Evolutionary conservation across 2,888 invertebrate genomes (phyloP), one percentile per base, ranked within the genome.

Genomic region (Folsomia candida): DNA sequence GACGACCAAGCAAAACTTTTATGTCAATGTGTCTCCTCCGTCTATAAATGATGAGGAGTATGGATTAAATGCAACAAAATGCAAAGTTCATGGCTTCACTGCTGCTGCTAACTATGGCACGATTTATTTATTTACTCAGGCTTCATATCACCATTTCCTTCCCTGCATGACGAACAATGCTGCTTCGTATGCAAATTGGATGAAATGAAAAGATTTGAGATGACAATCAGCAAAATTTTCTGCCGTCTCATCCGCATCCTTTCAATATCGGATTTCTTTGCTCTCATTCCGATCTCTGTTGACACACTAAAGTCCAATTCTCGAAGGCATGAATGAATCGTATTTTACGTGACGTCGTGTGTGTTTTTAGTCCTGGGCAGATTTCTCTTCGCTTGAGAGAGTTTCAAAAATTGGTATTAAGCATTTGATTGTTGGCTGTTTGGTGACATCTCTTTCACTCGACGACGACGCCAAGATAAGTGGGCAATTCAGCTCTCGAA

Each of bases 211-310:
- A 37, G 37, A 29, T n/a, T 29, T 27, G 47, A 65, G 65, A 65
- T 65, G 65, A 65, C 65, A 65, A 65, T 65, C 65, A 65, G 54
- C 54, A 54, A 9, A 62, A 51, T 51, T 65, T 65, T 65, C 2
- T 65, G 65, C 54, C 27, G 25, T 65, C 9, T 65, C 65, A 65
- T 65, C 28, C 65, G 25, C 26, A 37, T 20, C 51, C 9, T 64
- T 29, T 64, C 22, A 47, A 29, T 37, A 20, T 65, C 25, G 57
- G 27, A 54, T 65, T 54, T 51, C 65, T 26, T 65, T 65, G 64
- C 51, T 65, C 65, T 65, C 54, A 54, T n/a, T 65, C 26, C 28
- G 2, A n/a, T 54, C 51, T 24, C 51, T 6, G 65, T 47, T 47
- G 64, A 64, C 64, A 47, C 9, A 47, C 64, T 62, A 62, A 62